Conservation (phyloP, 2,888 invertebrate species). For the Malthinus flaveolus region DNA sequence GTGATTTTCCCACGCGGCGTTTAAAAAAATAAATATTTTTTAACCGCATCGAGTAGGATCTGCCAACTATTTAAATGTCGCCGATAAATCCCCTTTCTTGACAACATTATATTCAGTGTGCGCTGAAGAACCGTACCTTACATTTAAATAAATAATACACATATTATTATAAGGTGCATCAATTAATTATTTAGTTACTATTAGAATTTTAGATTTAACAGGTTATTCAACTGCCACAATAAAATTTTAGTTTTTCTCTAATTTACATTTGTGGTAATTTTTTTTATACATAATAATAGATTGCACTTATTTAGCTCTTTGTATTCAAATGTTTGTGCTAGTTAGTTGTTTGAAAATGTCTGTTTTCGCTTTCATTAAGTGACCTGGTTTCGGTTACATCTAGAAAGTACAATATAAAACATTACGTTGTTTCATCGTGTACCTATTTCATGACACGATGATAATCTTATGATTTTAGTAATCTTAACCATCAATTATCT, state of each 20-base stretch:
- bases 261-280: conserved; percentile 19
- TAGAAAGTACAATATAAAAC: conserved; percentile 50
- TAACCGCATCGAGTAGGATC: no score
- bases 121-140: no score
- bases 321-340: conserved; percentile 50
- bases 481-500: no score
- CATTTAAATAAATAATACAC: no score
- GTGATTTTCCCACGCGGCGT: no score
- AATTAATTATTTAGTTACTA: no score
- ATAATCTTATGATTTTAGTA: conserved; percentile 2
- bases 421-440: conserved; percentile 37
- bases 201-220: neutral
- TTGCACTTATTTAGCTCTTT: conserved; percentile 40
- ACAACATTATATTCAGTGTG: no score
- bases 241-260: conserved; percentile 15
- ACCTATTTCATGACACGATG: conserved; percentile 26
- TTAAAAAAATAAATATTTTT: no score
- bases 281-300: conserved; percentile 26
- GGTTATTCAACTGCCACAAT: conserved; percentile 3
- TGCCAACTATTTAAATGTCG: no score
- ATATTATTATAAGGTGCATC: no score
- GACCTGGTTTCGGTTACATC: conserved; percentile 54
- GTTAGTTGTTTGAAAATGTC: conserved; percentile 48
- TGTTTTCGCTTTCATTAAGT: conserved; percentile 53
- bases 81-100: no score